Evolutionary conservation across 2,113 vertebrate genomes (phyloP), one percentile per base, ranked within the genome.

Genomic region (Lasiurus cinereus): DNA sequence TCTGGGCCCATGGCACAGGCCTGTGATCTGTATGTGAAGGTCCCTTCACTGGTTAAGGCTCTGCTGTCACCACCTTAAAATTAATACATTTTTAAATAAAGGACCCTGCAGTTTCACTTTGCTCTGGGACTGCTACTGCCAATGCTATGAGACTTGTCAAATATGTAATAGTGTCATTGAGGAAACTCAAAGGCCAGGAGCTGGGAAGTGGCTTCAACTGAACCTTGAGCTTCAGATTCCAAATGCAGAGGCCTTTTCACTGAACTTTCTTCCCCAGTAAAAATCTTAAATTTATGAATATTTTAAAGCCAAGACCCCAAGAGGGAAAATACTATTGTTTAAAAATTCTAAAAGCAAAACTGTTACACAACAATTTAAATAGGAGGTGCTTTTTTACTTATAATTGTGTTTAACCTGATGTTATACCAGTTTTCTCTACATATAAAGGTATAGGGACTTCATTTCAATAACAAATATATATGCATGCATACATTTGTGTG

Each of bases 261-360:
- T 31, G 21, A 79, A 31, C 79, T 62, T 66, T 7, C 46, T 36
- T 86, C 24, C 56, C 29, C 46, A 46, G 36, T 50, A 43, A 77
- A 64, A 95, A 78, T 8, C 15, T 43, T 59, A 88, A 8, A 52
- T 33, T 27, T 36, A 52, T 5, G 11, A 64, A 78, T 14, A 86
- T 62, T 83, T 82, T 33, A 24, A 83, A 91, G 66, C 5, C 11
- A 79, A 86, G 31, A 0, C 0, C 27, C 5, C 15, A 52, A 27
- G 16, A 77, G 67, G 76, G 33, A 89, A 92, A 97, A 83, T 62
- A 27, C 48, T 79, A 56, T 54, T 31, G 31, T 54, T 59, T 80
- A 83, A 7, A 52, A 83, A 84, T 50, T 66, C 54, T 88, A 29
- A 56, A 94, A 76, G 3, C 31, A 79, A 87, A 92, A 54, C 50